These are phyloP conservation scores for Eretmocerus hayati DNA, from an alignment of 2,888 invertebrate genomes.

Conservation along the genomic window DNA sequence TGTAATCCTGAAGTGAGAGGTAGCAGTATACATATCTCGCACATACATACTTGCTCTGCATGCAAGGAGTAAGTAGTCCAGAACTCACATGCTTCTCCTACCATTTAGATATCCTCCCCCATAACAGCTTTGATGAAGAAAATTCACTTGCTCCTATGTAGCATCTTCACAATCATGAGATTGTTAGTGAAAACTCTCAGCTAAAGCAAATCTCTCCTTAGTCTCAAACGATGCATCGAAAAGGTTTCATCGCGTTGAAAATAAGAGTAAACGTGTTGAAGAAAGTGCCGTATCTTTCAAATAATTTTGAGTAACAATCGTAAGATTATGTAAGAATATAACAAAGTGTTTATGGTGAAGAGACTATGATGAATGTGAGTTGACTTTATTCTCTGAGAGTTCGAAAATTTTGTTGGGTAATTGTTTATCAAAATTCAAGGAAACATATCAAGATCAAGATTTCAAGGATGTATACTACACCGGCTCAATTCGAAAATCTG, in stretches of 20 bases:
- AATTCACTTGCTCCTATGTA: constrained; percentile 14
- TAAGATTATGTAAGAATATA: no score
- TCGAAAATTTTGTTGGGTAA: no score
- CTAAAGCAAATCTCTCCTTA: constrained; percentile 24
- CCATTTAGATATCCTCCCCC: constrained; percentile 26
- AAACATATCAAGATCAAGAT: background rate
- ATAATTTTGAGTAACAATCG: no score
- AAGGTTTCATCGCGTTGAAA: constrained; percentile 24
- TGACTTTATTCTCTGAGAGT: no score
- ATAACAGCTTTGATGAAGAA: constrained; percentile 17
- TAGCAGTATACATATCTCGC: no score
- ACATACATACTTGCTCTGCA: constrained; percentile 3
- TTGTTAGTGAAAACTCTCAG: constrained; percentile 36
- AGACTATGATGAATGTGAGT: no score
- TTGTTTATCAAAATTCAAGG: no score
- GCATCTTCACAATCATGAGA: constrained; percentile 26
- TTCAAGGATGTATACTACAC: constrained; percentile 35
- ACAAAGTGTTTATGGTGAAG: no score
- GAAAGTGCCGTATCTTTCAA: no score
- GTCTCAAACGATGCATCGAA: constrained; percentile 29
- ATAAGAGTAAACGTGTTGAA: background rate
- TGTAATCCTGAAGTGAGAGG: no score
- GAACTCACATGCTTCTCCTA: constrained; percentile 37
- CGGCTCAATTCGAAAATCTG: constrained; percentile 36
- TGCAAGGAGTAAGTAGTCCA: constrained; percentile 39